phyloP scores from a whole-genome alignment of 2,888 invertebrate species.

The Hypena proboscidalis region DNA sequence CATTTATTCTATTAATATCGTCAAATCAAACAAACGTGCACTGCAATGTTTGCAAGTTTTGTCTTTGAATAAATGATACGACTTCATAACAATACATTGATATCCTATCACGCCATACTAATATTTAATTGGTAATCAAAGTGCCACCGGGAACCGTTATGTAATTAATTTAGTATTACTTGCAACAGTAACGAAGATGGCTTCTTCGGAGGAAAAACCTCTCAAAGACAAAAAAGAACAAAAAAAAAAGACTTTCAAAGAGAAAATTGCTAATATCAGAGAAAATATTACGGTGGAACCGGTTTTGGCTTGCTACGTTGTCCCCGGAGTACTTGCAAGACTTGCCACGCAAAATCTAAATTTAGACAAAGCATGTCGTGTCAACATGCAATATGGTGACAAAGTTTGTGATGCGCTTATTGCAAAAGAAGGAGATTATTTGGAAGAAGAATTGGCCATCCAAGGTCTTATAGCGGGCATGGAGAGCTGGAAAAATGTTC shows the following conservation, averaged over 20 bases:
- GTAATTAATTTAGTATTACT: slow-evolving; percentile 5
- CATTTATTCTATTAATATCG: too few relatives aligned
- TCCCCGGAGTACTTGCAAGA: slow-evolving; percentile 87
- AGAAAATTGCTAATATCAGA: slow-evolving; percentile 76
- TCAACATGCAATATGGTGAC: slow-evolving; percentile 89
- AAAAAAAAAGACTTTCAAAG: slow-evolving; percentile 64
- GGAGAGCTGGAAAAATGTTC: slow-evolving; percentile 83
- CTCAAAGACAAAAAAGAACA: slow-evolving; percentile 50
- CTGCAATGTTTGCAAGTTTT: slow-evolving; percentile 29
- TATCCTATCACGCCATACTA: slow-evolving; percentile 41
- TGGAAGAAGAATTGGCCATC: slow-evolving; percentile 86
- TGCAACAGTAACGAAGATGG: slow-evolving; percentile 50
- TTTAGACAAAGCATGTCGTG: slow-evolving; percentile 93
- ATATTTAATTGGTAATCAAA: slow-evolving; percentile 47
- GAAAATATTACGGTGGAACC: slow-evolving; percentile 88
- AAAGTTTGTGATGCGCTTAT: slow-evolving; percentile 90
- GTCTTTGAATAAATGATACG: slow-evolving; percentile 45
- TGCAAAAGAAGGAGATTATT: slow-evolving; percentile 88
- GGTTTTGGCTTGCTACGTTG: slow-evolving; percentile 86
- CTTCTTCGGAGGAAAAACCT: slow-evolving; percentile 60
- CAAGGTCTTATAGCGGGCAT: slow-evolving; percentile 84
- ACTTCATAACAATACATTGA: slow-evolving; percentile 23
- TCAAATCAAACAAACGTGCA: slow-evolving; percentile 27
- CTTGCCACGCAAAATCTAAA: slow-evolving; percentile 93
- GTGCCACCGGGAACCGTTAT: slow-evolving; percentile 17